Conservation (phyloP, 2,797 vertebrate genomes). For the Pelodytes ibericus region DNA sequence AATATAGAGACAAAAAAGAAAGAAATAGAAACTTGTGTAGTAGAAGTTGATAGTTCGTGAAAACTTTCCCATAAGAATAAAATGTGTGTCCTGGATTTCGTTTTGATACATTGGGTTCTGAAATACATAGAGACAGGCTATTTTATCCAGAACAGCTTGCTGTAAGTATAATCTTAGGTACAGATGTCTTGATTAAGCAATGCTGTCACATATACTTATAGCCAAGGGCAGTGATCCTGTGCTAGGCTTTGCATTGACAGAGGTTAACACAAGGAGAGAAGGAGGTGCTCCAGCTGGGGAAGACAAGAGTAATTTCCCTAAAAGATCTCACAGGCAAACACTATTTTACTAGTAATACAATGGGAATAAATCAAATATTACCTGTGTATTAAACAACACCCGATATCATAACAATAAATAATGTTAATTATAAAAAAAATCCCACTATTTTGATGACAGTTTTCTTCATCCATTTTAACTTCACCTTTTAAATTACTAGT, state of each 20-base stretch:
- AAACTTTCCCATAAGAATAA: too few relatives aligned
- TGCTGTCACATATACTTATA: conserved; percentile 47
- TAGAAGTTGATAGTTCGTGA: too few relatives aligned
- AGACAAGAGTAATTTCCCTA: neutral
- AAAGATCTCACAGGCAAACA: neutral
- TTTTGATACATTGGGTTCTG: neutral
- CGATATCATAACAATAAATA: too few relatives aligned
- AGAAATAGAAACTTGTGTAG: too few relatives aligned
- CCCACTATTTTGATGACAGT: too few relatives aligned
- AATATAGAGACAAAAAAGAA: too few relatives aligned
- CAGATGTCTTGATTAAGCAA: conserved; percentile 50
- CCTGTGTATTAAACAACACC: too few relatives aligned
- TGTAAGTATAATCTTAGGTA: conserved; percentile 41
- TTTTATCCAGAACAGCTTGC: conserved; percentile 25
- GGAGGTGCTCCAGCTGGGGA: neutral
- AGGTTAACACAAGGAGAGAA: conserved; percentile 47
- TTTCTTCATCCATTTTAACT: too few relatives aligned
- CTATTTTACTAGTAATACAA: neutral
- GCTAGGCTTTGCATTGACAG: conserved; percentile 24
- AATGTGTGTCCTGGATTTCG: too few relatives aligned
- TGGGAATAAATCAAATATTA: too few relatives aligned
- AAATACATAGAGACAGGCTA: neutral
- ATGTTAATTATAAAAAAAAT: too few relatives aligned
- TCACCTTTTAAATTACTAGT: too few relatives aligned
- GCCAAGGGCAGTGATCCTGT: conserved; percentile 39